Evolutionary conservation across 1,140 invertebrate species (phyloP).

Genomic region (Lineus longissimus): DNA sequence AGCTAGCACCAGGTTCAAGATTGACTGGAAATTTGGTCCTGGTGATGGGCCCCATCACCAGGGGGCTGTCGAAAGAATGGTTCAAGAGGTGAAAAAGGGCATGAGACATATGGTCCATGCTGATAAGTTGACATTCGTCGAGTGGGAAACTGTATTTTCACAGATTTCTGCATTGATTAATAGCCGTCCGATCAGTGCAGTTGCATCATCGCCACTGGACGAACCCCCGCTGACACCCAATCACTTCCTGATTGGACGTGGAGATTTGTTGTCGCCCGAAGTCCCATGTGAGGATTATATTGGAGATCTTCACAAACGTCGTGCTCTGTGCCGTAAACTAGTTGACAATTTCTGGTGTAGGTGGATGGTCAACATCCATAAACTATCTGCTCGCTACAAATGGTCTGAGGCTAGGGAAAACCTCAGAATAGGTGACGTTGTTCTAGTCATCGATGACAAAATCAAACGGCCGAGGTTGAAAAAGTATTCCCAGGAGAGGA

Average conservation of each 20-base stretch:
- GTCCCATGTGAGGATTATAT: not conserved
- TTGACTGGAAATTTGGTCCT: not conserved
- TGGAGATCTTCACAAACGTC: conserved; percentile 1
- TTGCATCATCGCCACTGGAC: not conserved
- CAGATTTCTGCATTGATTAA: not conserved
- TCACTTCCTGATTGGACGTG: not conserved
- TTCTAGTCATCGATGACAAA: not conserved
- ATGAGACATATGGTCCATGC: conserved; percentile 3
- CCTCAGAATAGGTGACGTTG: not conserved
- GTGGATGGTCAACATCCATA: conserved; percentile 5
- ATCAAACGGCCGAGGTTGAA: conserved; percentile 1
- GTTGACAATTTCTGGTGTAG: not conserved
- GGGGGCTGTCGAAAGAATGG: not conserved
- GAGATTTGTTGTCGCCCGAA: not conserved
- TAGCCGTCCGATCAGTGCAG: not conserved
- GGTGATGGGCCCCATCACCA: not conserved
- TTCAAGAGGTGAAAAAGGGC: not conserved
- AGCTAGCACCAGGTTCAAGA: not conserved
- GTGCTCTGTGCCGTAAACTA: not conserved
- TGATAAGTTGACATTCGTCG: conserved; percentile 2
- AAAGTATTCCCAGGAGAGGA: not conserved
- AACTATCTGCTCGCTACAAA: not conserved
- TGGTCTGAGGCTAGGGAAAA: not conserved
- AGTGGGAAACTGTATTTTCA: conserved; percentile 1
- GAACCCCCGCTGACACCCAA: not conserved